Evolutionary conservation across 2,797 vertebrate genomes (phyloP).

Genomic region (Ctenochaetus hawaiiensis): DNA sequence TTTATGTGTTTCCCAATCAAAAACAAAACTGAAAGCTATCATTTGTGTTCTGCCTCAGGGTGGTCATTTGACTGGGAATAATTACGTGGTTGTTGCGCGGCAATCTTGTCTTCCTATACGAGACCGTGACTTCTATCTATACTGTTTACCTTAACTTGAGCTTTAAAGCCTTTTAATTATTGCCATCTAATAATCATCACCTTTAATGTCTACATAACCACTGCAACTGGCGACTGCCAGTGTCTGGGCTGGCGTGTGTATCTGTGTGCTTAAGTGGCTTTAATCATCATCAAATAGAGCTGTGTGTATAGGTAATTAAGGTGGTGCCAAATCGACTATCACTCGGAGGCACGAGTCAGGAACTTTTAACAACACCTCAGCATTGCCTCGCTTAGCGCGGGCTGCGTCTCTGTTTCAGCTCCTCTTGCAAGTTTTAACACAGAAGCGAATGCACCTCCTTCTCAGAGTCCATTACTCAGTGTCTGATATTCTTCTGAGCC

Average conservation of each 20-base stretch:
- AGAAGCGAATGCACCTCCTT: slow-evolving; percentile 50
- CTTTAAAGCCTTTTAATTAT: slow-evolving; percentile 82
- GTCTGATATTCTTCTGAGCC: slow-evolving; percentile 67
- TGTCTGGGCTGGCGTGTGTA: slow-evolving; percentile 74
- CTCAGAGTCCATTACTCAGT: slow-evolving; percentile 66
- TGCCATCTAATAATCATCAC: slow-evolving; percentile 81
- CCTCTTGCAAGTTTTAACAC: slow-evolving; percentile 69
- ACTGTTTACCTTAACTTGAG: slow-evolving; percentile 70
- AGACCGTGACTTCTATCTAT: slow-evolving; percentile 55
- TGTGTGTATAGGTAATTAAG: slow-evolving; percentile 83
- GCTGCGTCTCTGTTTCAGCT: slow-evolving; percentile 61
- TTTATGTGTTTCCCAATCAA: slow-evolving; percentile 70
- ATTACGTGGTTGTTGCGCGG: slow-evolving; percentile 68
- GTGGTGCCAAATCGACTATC: slow-evolving; percentile 81
- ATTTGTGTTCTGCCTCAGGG: slow-evolving; percentile 74
- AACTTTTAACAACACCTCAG: slow-evolving; percentile 54
- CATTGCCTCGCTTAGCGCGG: slow-evolving; percentile 53
- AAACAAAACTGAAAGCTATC: slow-evolving; percentile 75
- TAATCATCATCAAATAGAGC: slow-evolving; percentile 84
- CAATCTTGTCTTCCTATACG: slow-evolving; percentile 59
- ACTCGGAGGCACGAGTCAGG: slow-evolving; percentile 69
- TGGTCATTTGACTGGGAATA: slow-evolving; percentile 78
- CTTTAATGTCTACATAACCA: slow-evolving; percentile 78
- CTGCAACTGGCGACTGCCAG: slow-evolving; percentile 71
- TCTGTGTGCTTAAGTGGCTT: slow-evolving; percentile 65